Evolutionary conservation across 1,140 invertebrate species (phyloP), one percentile per base, ranked within the genome.

Genomic region (Cydia splendana): DNA sequence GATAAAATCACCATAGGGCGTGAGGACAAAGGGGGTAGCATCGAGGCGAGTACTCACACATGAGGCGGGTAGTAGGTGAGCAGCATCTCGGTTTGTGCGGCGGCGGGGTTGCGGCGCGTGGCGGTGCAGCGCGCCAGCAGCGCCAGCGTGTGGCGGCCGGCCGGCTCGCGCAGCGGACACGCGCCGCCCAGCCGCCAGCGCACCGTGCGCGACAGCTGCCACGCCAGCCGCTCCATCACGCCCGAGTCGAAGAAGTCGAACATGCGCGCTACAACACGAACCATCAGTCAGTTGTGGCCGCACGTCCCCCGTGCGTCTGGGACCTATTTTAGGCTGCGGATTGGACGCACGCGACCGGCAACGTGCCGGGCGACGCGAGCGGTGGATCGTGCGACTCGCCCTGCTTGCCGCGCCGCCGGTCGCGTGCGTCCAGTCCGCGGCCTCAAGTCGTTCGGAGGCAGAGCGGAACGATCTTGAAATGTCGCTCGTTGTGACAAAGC

Each of bases 171-270:
- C 82, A 92, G 86, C 75, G 88, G 88, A 48, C 87, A 88, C 42
- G 78, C 79, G 74, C 89, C 88, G 75, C 88, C 87, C 10, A 92
- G 85, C 34, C 91, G 85, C 91, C 91, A 93, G 28, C 87, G 83
- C n/a, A 88, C 88, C 77, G 81, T 78, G 34, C 88, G 88, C 75
- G 82, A 65, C 75, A 93, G 78, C 67, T 89, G 86, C 88, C 87
- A 95, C 87, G 97, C 96, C 15, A 98, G 93, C 24, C 96, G 96
- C 90, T 98, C 97, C 97, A 98, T 98, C 75, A 97, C 96, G 45
- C 97, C 96, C 76, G 96, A 93, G 90, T 98, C 97, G 89, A 98
- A 97, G 91, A 97, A 98, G 91, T 98, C 97, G 87, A 97, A 97
- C 94, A 96, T 95, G 74, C 97, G 95, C 76, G 97, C 97, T 94